Percentiles rank a stretch among this genome's conserved stretches.
Evolutionary conservation across 2,113 vertebrate genomes (phyloP).

Genomic region (Notiomystis cincta): DNA sequence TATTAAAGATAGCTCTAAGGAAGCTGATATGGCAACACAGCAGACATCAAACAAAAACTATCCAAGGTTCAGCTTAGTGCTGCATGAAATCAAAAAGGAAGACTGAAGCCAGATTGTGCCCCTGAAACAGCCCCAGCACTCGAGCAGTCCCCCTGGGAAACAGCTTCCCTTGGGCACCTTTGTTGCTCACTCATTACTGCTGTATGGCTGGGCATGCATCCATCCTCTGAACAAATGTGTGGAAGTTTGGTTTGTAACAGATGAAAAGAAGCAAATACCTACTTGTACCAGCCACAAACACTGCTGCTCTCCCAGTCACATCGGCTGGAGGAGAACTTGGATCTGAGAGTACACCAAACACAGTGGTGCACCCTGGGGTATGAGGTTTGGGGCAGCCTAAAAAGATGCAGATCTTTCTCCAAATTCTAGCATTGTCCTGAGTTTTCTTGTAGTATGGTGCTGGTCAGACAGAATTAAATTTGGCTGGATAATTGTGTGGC

Average conservation of each 20-base stretch:
- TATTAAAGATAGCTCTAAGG: background rate
- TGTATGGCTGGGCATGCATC: fast-evolving
- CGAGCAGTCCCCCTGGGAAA: background rate
- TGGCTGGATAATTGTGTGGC: background rate
- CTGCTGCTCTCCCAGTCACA: background rate
- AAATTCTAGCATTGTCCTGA: background rate
- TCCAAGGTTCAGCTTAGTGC: background rate
- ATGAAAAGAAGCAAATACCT: background rate
- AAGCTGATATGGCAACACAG: background rate
- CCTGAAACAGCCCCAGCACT: background rate
- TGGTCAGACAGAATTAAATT: background rate
- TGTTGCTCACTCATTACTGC: background rate
- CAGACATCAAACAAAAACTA: background rate
- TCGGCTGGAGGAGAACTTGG: background rate
- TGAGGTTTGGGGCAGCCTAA: background rate
- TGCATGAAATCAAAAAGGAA: background rate
- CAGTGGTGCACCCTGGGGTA: too few relatives aligned
- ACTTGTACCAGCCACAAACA: background rate
- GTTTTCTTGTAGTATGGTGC: background rate
- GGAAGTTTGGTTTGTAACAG: background rate
- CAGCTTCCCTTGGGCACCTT: background rate
- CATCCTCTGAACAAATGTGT: background rate
- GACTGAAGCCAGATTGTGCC: background rate
- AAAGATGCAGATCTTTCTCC: background rate
- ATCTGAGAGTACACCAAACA: background rate